Evolutionary conservation across 2,888 invertebrate species (phyloP).

Genomic region (Conomelus anceps): DNA sequence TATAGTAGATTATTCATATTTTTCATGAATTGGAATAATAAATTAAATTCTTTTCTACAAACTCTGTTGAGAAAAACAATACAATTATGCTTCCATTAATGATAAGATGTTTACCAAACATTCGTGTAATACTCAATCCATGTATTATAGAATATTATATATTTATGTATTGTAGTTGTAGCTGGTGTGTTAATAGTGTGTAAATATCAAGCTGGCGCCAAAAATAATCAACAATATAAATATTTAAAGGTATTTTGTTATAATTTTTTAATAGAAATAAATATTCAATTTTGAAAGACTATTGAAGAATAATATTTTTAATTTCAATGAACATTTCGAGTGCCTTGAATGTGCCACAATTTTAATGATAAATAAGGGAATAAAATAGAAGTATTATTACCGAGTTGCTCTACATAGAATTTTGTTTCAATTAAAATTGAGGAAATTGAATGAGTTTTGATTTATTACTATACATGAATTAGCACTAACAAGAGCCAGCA

Average conservation of each 20-base stretch:
- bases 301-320: not conserved
- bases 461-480: too few species aligned
- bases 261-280: not conserved
- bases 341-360: not conserved
- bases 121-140: not conserved
- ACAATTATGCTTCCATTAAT: not conserved
- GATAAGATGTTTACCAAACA: not conserved
- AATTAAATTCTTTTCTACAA: too few species aligned
- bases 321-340: not conserved
- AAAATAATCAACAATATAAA: too few species aligned
- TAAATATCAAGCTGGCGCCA: not conserved
- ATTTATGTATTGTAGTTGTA: not conserved
- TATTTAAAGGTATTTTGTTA: not conserved
- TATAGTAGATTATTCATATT: too few species aligned
- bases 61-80: too few species aligned
- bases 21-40: too few species aligned
- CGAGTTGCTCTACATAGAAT: too few species aligned
- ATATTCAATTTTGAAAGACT: not conserved
- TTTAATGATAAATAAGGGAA: not conserved
- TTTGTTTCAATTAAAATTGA: too few species aligned
- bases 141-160: not conserved
- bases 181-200: not conserved
- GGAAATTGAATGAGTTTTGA: too few species aligned
- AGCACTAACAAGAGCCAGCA: too few species aligned
- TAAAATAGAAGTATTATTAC: too few species aligned